Evolutionary conservation across 2,888 invertebrate species (phyloP).

Genomic region (Chymomyza procnemis): DNA sequence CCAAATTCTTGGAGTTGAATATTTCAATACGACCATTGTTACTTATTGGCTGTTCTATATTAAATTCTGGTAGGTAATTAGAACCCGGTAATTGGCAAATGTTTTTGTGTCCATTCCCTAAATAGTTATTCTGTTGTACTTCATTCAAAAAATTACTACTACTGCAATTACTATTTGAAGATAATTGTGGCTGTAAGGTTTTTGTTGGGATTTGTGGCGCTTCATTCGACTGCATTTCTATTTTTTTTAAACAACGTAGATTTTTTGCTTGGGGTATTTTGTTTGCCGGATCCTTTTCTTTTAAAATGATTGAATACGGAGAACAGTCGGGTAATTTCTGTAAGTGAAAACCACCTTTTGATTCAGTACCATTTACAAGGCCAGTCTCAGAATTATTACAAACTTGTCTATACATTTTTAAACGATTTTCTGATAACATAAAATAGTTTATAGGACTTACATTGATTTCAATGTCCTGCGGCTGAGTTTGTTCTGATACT

Average conservation of each 20-base stretch:
- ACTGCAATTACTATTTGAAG: too few species aligned
- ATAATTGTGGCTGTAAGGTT: too few species aligned
- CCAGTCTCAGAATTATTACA: not conserved
- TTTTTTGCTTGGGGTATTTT: constrained; percentile 77
- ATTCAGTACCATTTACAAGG: not conserved
- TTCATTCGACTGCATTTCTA: constrained; percentile 68
- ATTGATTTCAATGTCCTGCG: constrained; percentile 76
- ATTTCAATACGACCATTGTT: constrained; percentile 76
- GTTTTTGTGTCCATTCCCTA: not conserved
- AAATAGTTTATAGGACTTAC: constrained; percentile 77
- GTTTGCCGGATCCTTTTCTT: constrained; percentile 53
- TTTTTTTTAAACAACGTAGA: constrained; percentile 74
- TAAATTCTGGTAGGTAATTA: constrained; percentile 24
- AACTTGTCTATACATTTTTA: not conserved
- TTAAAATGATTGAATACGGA: not conserved
- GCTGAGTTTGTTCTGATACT: constrained; percentile 17
- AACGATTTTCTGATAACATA: constrained; percentile 6
- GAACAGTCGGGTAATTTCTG: not conserved
- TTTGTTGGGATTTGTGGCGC: constrained; percentile 10
- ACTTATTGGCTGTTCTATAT: constrained; percentile 64
- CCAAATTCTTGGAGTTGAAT: constrained; percentile 73
- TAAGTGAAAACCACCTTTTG: not conserved
- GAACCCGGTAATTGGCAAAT: constrained; percentile 12
- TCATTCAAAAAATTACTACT: too few species aligned
- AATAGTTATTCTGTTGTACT: not conserved